phyloP scores from a whole-genome alignment of 2,888 invertebrate species.

The Cryptus armator region DNA sequence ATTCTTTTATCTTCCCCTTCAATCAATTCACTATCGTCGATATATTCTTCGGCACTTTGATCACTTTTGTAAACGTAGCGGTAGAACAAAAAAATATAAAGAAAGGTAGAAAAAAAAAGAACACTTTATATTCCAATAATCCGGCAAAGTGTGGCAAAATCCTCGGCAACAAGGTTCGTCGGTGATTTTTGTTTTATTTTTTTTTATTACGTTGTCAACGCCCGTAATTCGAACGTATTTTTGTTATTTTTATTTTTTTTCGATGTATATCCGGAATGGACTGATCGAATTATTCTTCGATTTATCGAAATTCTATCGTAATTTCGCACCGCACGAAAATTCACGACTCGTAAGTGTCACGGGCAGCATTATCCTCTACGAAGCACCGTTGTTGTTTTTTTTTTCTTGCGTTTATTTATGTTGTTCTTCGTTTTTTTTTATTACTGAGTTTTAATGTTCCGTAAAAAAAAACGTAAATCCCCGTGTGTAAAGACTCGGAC shows the following conservation, averaged over 20 bases:
- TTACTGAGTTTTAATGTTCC: background rate
- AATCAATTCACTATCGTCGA: background rate
- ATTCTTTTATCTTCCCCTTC: background rate
- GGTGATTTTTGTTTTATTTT: background rate
- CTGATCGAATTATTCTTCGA: background rate
- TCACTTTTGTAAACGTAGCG: constrained; percentile 17
- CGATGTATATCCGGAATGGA: constrained; percentile 1
- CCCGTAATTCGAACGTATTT: constrained; percentile 2
- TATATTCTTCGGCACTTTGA: constrained; percentile 15
- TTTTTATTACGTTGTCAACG: background rate
- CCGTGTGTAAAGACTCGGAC: constrained; percentile 33
- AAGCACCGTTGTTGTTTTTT: background rate
- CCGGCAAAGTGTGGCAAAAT: constrained; percentile 53
- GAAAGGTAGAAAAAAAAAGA: constrained; percentile 35
- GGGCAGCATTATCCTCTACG: constrained; percentile 48
- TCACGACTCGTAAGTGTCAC: constrained; percentile 66
- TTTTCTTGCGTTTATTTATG: constrained; percentile 4
- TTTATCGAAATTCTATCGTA: constrained; percentile 37
- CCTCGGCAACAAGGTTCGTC: constrained; percentile 21
- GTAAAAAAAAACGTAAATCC: constrained; percentile 1
- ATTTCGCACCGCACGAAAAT: constrained; percentile 63
- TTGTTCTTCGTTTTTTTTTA: background rate
- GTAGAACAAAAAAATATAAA: constrained; percentile 13
- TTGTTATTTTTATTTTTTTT: background rate
- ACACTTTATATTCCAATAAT: constrained; percentile 69